Evolutionary conservation across 2,888 invertebrate species (phyloP).

Genomic region (Pyrochroa serraticornis): DNA sequence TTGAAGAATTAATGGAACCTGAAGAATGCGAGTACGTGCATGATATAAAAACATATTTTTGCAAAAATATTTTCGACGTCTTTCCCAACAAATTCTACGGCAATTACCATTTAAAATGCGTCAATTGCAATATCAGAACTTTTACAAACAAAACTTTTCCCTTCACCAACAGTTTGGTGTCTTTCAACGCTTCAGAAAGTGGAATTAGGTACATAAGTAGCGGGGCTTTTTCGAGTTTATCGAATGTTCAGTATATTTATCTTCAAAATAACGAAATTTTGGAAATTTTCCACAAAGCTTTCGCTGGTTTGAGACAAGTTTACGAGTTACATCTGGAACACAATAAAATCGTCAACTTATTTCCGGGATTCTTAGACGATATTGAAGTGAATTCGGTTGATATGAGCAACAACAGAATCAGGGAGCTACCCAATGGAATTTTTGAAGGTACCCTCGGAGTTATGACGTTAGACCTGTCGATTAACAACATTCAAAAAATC

Average conservation of each 20-base stretch:
- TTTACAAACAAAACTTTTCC: conserved; percentile 48
- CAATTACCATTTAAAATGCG: conserved; percentile 46
- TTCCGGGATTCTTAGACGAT: conserved; percentile 45
- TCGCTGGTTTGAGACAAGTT: conserved; percentile 47
- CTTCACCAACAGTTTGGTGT: conserved; percentile 41
- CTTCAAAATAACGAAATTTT: conserved; percentile 46
- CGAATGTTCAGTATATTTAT: conserved; percentile 42
- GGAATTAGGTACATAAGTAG: conserved; percentile 41
- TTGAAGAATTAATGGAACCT: not conserved
- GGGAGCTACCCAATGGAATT: conserved; percentile 38
- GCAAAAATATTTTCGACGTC: conserved; percentile 40
- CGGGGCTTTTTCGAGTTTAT: conserved; percentile 45
- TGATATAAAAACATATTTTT: conserved; percentile 40
- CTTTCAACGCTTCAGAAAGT: conserved; percentile 47
- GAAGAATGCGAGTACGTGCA: conserved; percentile 42
- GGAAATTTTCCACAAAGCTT: conserved; percentile 45
- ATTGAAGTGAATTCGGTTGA: conserved; percentile 44
- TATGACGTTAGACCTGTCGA: conserved; percentile 47
- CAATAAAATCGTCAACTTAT: conserved; percentile 43
- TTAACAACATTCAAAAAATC: conserved; percentile 47
- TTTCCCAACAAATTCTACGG: conserved; percentile 50
- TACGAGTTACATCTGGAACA: conserved; percentile 49
- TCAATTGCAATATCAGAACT: conserved; percentile 43
- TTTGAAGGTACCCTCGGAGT: conserved; percentile 47
- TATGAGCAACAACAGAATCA: conserved; percentile 45